Conservation (phyloP, 2,797 vertebrate genomes). For the Chaetodon trifasciatus region DNA sequence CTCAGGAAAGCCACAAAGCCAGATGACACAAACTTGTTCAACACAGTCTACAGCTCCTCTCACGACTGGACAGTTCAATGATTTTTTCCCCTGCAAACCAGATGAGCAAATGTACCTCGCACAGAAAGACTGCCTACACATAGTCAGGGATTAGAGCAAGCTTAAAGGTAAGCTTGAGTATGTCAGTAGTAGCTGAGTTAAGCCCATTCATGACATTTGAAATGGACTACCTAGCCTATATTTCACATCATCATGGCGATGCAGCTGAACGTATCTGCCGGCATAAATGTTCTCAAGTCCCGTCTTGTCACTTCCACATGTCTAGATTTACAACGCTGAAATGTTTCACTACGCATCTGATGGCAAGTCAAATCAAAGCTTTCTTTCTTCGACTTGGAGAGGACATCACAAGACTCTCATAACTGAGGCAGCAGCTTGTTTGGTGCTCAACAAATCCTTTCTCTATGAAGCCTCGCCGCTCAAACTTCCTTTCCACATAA, state of each 20-base stretch:
- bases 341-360: not conserved
- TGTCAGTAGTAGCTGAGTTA: slow-evolving; percentile 21
- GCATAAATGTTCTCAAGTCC: not conserved
- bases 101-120: slow-evolving; percentile 38
- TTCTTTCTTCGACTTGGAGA: not conserved
- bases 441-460: slow-evolving; percentile 30
- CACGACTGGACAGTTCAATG: slow-evolving; percentile 8
- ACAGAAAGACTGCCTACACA: slow-evolving; percentile 45
- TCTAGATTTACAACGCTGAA: not conserved
- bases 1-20: slow-evolving; percentile 25
- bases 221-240: slow-evolving; percentile 49
- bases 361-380: slow-evolving; percentile 15
- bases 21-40: slow-evolving; percentile 40
- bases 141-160: slow-evolving; percentile 55
- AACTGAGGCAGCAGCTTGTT: slow-evolving; percentile 31
- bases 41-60: slow-evolving; percentile 22
- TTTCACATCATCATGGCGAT: slow-evolving; percentile 17
- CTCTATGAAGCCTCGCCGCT: slow-evolving; percentile 33
- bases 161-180: slow-evolving; percentile 40
- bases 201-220: slow-evolving; percentile 41
- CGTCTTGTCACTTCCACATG: not conserved
- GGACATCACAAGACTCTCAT: slow-evolving; percentile 13
- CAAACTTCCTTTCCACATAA: slow-evolving; percentile 53
- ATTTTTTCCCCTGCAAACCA: slow-evolving; percentile 40
- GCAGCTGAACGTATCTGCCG: not conserved